Conservation (phyloP, 2,888 invertebrate species). For the Hirtodrosophila duncani region DNA sequence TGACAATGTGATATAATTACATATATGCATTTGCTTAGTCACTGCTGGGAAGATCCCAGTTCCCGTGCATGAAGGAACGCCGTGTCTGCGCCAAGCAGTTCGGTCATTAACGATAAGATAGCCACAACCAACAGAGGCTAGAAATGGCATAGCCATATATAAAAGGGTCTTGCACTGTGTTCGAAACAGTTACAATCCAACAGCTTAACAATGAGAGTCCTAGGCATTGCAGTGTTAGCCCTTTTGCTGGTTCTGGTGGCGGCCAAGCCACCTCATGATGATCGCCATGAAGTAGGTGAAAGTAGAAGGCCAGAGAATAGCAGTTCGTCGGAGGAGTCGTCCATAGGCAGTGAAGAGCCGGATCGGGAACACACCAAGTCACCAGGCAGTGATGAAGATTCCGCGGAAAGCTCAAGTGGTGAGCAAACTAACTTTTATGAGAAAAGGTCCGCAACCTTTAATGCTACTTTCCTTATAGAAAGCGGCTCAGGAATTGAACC, state of each 20-base stretch:
- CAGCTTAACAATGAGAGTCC: conserved; percentile 12
- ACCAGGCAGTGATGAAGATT: conserved; percentile 1
- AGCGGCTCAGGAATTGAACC: too few relatives aligned
- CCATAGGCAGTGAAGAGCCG: too few relatives aligned
- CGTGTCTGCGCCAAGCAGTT: neutral
- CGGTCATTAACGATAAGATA: too few relatives aligned
- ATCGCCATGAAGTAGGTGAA: too few relatives aligned
- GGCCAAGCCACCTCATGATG: conserved; percentile 24
- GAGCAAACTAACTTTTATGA: neutral
- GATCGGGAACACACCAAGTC: neutral
- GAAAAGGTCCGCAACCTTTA: neutral
- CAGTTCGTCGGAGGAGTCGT: too few relatives aligned
- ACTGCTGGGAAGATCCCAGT: conserved; percentile 27
- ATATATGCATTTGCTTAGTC: too few relatives aligned
- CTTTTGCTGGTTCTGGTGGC: conserved; percentile 14
- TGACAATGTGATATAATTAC: too few relatives aligned
- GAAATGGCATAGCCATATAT: too few relatives aligned
- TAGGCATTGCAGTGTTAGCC: conserved; percentile 11
- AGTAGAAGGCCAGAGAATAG: too few relatives aligned
- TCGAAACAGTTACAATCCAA: conserved; percentile 10
- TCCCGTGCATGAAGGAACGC: neutral
- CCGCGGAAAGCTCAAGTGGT: conserved; percentile 26
- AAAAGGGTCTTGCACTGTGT: too few relatives aligned
- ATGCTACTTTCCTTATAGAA: neutral
- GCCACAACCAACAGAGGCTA: neutral